Conservation (phyloP, 2,797 vertebrate species). For the Lagodon rhomboides region DNA sequence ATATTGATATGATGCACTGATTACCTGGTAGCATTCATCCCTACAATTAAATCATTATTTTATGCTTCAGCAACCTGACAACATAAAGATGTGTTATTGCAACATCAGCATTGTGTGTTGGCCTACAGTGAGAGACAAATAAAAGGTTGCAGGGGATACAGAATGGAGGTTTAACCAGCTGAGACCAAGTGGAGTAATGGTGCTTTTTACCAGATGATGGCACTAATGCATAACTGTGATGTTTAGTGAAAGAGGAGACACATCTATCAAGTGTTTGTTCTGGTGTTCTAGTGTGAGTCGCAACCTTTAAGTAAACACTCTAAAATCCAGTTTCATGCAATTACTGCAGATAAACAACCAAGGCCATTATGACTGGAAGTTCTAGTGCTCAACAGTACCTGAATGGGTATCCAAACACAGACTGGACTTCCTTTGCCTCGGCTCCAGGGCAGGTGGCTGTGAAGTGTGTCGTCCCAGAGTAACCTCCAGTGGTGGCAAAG, state of each 20-base stretch:
- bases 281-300: not conserved
- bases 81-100: not conserved
- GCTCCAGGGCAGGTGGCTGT: conserved; percentile 72
- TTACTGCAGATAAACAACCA: not conserved
- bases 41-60: not conserved
- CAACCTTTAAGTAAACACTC: not conserved
- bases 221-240: not conserved
- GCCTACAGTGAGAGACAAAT: too few relatives aligned
- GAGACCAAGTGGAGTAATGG: not conserved
- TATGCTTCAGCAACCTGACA: not conserved
- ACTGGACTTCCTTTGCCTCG: fast-evolving
- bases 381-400: conserved; percentile 83
- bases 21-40: not conserved
- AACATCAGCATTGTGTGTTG: not conserved
- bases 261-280: not conserved
- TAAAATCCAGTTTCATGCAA: not conserved
- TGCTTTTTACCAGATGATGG: conserved; percentile 12
- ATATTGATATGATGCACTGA: too few relatives aligned
- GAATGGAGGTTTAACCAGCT: not conserved
- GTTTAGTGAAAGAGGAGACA: not conserved
- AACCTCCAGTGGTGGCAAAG: conserved; percentile 94
- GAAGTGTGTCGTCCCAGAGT: conserved; percentile 84
- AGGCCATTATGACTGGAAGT: not conserved
- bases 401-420: conserved; percentile 92
- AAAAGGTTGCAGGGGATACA: not conserved